A percentile compares a stretch with the other conserved stretches of the same genome.
These are phyloP conservation scores for Lepus europaeus DNA, from an alignment of 2,113 vertebrate genomes.

Conservation along the genomic window DNA sequence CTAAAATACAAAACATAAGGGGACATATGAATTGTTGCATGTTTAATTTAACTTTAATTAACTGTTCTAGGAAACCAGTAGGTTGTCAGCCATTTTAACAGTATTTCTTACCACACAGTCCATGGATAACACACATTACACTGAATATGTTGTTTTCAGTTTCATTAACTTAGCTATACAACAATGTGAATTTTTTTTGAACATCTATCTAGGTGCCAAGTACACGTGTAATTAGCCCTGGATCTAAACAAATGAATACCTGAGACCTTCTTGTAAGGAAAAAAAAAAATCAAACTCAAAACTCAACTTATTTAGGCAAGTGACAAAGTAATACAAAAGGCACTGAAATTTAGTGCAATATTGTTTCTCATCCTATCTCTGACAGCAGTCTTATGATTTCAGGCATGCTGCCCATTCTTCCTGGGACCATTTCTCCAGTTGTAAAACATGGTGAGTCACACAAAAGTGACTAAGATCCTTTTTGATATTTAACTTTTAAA, in stretches of 20 bases:
- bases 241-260: neutral
- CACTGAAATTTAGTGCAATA: neutral
- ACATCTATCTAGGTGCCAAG: neutral
- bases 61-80: neutral
- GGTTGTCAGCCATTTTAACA: constrained; percentile 26
- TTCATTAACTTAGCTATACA: neutral
- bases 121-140: neutral
- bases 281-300: neutral
- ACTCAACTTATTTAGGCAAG: constrained; percentile 6
- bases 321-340: neutral
- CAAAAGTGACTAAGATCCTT: neutral
- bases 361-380: constrained; percentile 8
- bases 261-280: neutral
- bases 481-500: neutral
- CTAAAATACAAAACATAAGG: constrained; percentile 83
- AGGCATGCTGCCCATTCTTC: neutral
- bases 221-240: neutral
- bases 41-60: neutral
- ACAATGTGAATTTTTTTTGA: neutral
- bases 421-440: constrained; percentile 20
- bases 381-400: neutral
- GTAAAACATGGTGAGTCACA: neutral
- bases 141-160: neutral
- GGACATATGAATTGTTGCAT: neutral
- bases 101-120: neutral